These are phyloP conservation scores for Helostoma temminkii DNA, from an alignment of 2,797 vertebrate species.

Conservation along the genomic window DNA sequence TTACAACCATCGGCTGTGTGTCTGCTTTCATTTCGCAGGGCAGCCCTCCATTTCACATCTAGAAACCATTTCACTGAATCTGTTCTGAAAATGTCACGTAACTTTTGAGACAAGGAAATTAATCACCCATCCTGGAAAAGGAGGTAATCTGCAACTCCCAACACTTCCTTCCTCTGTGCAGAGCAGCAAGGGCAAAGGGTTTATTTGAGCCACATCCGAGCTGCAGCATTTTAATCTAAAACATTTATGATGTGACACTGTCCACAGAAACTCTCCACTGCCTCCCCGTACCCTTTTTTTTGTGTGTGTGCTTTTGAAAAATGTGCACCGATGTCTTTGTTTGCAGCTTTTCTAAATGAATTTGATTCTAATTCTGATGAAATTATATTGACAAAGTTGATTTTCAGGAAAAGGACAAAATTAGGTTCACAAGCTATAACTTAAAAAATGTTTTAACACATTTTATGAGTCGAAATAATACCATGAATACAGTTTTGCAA, in stretches of 20 bases:
- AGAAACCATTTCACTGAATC: conserved; percentile 24
- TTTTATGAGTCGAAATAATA: no score
- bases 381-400: no score
- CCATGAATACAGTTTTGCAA: no score
- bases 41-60: conserved; percentile 35
- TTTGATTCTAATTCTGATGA: no score
- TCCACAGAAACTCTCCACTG: conserved; percentile 33
- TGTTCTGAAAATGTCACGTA: conserved; percentile 24
- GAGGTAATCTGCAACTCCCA: conserved; percentile 30
- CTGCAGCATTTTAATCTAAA: conserved; percentile 64
- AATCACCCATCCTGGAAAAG: conserved; percentile 55
- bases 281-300: conserved; percentile 2
- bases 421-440: no score
- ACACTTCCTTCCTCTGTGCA: conserved; percentile 30
- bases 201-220: conserved; percentile 41
- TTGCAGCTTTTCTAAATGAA: no score
- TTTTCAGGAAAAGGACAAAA: no score
- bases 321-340: no score
- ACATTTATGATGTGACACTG: conserved; percentile 69
- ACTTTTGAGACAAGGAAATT: conserved; percentile 48
- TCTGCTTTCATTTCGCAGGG: conserved; percentile 19
- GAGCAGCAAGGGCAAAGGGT: conserved; percentile 30
- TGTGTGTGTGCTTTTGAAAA: background rate
- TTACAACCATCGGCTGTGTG: conserved; percentile 39
- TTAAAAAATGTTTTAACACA: no score